Evolutionary conservation across 2,888 invertebrate species (phyloP).

Genomic region (Tinea trinotella): DNA sequence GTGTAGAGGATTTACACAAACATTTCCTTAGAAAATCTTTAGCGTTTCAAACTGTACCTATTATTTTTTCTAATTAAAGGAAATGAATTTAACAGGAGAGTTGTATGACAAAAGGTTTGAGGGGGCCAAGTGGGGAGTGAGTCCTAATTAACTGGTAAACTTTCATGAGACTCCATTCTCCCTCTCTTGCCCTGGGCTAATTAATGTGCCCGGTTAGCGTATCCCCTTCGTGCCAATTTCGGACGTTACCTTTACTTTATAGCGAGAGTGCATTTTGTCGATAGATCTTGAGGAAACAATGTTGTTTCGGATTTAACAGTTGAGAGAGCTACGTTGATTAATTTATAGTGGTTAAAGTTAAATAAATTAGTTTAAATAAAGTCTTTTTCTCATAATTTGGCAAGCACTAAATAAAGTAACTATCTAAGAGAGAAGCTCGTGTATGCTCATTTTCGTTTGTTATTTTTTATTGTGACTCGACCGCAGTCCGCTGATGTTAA

Average conservation of each 20-base stretch:
- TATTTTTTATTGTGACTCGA: too few relatives aligned
- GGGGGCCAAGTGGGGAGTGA: slow-evolving; percentile 32
- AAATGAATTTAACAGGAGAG: background rate
- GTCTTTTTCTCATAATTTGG: too few relatives aligned
- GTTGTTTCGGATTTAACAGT: background rate
- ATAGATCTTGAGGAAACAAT: background rate
- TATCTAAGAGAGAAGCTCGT: too few relatives aligned
- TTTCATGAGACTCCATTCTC: slow-evolving; percentile 55
- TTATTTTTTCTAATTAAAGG: background rate
- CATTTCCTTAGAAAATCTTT: too few relatives aligned
- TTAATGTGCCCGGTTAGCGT: slow-evolving; percentile 39
- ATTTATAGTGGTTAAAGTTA: background rate
- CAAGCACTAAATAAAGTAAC: too few relatives aligned
- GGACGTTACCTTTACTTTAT: slow-evolving; percentile 33
- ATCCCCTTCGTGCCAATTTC: slow-evolving; percentile 23
- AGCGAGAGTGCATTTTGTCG: background rate
- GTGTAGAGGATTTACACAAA: too few relatives aligned
- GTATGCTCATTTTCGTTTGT: too few relatives aligned
- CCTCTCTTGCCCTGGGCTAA: slow-evolving; percentile 47
- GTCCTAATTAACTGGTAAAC: slow-evolving; percentile 73
- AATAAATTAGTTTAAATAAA: too few relatives aligned
- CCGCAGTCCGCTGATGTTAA: too few relatives aligned
- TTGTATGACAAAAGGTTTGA: slow-evolving; percentile 45
- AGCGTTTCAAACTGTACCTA: too few relatives aligned
- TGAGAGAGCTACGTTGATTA: background rate